A percentile compares a stretch with the other conserved stretches of the same genome.
Conservation (phyloP, 2,797 vertebrate genomes). For the Enteromius trimaculatus region DNA sequence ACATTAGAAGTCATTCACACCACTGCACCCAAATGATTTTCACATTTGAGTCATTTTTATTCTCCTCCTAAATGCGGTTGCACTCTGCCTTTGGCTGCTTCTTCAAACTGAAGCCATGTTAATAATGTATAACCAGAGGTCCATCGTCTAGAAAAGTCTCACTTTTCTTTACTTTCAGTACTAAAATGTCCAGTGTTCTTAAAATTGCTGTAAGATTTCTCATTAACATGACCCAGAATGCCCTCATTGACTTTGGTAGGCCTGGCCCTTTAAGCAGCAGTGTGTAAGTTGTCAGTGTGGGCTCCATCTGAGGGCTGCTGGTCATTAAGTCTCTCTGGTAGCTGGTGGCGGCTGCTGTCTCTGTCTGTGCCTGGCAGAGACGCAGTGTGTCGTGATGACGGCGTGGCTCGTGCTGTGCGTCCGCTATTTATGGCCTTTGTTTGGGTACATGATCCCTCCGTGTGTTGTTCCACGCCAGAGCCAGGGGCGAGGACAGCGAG, state of each 20-base stretch:
- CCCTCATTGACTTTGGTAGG: background rate
- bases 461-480: constrained; percentile 31
- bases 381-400: constrained; percentile 42
- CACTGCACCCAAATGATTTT: background rate
- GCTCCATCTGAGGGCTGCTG: constrained; percentile 30
- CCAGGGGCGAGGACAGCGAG: constrained; percentile 7
- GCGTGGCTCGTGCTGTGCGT: constrained; percentile 32
- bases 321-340: constrained; percentile 39
- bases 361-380: constrained; percentile 31
- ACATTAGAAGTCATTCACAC: background rate
- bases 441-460: constrained; percentile 41
- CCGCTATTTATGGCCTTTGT: constrained; percentile 56
- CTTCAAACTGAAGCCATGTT: background rate
- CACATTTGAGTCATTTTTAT: background rate
- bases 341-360: constrained; percentile 37
- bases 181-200: background rate
- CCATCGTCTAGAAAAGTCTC: background rate
- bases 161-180: background rate
- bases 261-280: constrained; percentile 32
- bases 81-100: background rate
- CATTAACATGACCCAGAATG: background rate
- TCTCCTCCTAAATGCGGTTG: background rate
- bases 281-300: constrained; percentile 35
- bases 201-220: background rate
- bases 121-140: background rate